phyloP scores from a whole-genome alignment of 2,888 invertebrate genomes.

The Mantis religiosa region DNA sequence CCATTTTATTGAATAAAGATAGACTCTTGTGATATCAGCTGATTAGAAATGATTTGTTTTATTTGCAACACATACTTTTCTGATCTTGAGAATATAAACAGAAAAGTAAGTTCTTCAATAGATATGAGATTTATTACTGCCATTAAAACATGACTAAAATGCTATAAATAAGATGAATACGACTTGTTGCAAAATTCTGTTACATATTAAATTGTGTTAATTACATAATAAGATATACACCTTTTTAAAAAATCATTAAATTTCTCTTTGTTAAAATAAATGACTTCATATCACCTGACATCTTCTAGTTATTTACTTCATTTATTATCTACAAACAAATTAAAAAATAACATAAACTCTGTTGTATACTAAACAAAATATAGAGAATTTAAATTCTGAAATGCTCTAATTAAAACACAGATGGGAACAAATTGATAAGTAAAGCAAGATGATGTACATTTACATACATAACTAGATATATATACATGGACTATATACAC shows the following conservation, averaged over 20 bases:
- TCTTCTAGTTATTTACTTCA: background rate
- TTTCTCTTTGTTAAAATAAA: background rate
- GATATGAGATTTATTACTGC: no score
- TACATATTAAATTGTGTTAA: background rate
- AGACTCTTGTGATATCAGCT: background rate
- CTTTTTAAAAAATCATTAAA: background rate
- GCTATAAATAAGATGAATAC: background rate
- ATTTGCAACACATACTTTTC: background rate
- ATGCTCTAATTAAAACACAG: background rate
- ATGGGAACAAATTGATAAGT: background rate
- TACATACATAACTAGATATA: background rate
- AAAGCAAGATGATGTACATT: background rate
- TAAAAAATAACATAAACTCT: background rate
- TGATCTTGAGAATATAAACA: background rate
- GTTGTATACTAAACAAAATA: background rate
- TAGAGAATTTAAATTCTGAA: background rate
- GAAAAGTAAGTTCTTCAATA: no score
- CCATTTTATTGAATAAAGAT: background rate
- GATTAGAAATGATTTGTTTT: background rate
- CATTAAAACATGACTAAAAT: background rate
- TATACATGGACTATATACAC: conserved; percentile 7
- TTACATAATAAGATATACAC: background rate
- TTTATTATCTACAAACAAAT: background rate
- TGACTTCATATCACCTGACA: background rate
- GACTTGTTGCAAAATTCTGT: background rate